Evolutionary conservation across 2,797 vertebrate species (phyloP).

Genomic region (Myotis planiceps): DNA sequence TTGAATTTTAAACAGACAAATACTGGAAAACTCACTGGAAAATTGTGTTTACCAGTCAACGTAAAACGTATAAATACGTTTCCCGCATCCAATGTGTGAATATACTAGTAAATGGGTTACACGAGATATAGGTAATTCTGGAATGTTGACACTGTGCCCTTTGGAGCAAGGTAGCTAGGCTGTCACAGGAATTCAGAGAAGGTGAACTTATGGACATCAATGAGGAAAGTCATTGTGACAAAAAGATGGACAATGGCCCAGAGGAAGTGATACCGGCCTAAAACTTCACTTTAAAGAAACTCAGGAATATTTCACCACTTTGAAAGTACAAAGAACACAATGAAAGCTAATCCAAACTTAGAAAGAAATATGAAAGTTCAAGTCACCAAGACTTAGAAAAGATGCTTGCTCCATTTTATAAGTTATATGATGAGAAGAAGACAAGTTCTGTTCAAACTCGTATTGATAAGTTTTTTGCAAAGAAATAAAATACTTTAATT

Average conservation of each 20-base stretch:
- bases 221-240: neutral
- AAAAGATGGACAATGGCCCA: neutral
- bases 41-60: no score
- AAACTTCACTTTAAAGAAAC: neutral
- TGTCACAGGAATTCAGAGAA: neutral
- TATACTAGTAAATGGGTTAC: neutral
- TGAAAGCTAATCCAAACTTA: neutral
- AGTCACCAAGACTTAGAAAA: neutral
- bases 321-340: neutral
- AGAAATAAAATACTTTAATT: neutral
- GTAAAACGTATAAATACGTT: no score
- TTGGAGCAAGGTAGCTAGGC: no score
- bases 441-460: neutral
- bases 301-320: neutral
- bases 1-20: no score
- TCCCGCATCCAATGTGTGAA: no score
- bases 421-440: neutral
- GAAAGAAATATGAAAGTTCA: neutral
- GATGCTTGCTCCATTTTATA: neutral
- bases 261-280: neutral
- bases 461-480: neutral
- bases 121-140: neutral
- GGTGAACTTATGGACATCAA: neutral
- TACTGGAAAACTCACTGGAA: no score
- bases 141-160: neutral